A percentile compares a stretch with the other conserved stretches of the same genome.
Evolutionary conservation across 2,888 invertebrate species (phyloP).

Genomic region (Cosmopolites sordidus): DNA sequence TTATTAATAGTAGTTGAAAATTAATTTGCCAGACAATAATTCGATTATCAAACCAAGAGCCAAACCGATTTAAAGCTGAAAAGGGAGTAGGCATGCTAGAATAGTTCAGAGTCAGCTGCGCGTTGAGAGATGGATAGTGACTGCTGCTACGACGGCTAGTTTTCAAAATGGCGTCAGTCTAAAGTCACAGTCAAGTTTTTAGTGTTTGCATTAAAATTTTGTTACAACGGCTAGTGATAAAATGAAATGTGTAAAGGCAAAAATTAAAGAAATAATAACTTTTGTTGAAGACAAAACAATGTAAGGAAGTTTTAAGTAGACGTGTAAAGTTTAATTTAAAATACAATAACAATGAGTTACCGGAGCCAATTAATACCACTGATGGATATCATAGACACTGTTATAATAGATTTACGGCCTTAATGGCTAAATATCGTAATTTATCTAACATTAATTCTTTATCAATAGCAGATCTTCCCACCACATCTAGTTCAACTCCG

Average conservation of each 20-base stretch:
- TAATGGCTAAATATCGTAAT: conserved; percentile 15
- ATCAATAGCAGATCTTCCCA: conserved; percentile 22
- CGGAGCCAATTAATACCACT: conserved; percentile 21
- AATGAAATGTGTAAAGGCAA: conserved; percentile 17
- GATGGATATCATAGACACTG: conserved; percentile 28
- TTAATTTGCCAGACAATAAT: no score
- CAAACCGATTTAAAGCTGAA: no score
- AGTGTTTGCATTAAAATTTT: conserved; percentile 6
- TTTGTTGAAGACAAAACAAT: conserved; percentile 19
- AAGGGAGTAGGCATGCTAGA: no score
- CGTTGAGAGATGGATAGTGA: no score
- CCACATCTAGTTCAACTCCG: conserved; percentile 21
- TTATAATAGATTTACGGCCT: conserved; percentile 25
- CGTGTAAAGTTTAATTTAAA: conserved; percentile 22
- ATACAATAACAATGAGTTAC: conserved; percentile 21
- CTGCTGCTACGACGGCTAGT: no score
- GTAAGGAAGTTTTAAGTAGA: conserved; percentile 21
- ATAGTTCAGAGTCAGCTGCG: no score
- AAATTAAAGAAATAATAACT: conserved; percentile 21
- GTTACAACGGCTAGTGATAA: conserved; percentile 16
- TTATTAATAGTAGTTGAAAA: no score
- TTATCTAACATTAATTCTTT: conserved; percentile 18
- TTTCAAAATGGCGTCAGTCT: no score
- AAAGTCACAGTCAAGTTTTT: background rate
- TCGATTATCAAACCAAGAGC: no score